phyloP scores from a whole-genome alignment of 2,113 vertebrate species.

The Choloepus hoffmanni region DNA sequence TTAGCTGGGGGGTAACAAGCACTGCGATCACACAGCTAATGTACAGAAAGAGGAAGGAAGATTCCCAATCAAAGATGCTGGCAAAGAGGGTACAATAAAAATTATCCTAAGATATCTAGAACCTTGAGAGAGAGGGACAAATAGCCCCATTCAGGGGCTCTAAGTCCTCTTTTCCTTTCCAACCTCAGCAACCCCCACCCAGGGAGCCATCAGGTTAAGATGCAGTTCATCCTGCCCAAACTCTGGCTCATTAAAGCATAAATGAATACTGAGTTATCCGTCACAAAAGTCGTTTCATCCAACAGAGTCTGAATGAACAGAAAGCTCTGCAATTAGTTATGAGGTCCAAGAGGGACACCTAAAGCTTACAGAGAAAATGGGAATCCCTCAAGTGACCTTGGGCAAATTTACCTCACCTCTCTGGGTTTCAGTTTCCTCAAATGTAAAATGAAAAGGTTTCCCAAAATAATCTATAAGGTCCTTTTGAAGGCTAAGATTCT shows the following conservation, averaged over 20 bases:
- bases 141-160: background rate
- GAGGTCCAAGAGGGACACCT: background rate
- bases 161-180: background rate
- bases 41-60: background rate
- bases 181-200: background rate
- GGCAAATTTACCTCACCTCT: slow-evolving; percentile 33
- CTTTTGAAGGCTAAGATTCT: slow-evolving; percentile 13
- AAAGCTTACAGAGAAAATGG: background rate
- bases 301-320: background rate
- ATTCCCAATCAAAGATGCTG: background rate
- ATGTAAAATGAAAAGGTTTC: background rate
- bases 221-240: background rate
- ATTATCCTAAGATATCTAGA: background rate
- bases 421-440: background rate
- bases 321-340: background rate
- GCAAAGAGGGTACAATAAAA: background rate
- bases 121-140: background rate
- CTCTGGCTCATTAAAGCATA: background rate
- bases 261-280: background rate
- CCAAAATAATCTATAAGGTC: background rate
- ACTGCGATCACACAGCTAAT: background rate
- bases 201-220: background rate
- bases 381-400: background rate
- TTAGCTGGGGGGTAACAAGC: background rate
- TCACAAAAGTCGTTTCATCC: background rate